Evolutionary conservation across 1,140 invertebrate species (phyloP), one percentile per base, ranked within the genome.

Genomic region (Meteorus sp.): DNA sequence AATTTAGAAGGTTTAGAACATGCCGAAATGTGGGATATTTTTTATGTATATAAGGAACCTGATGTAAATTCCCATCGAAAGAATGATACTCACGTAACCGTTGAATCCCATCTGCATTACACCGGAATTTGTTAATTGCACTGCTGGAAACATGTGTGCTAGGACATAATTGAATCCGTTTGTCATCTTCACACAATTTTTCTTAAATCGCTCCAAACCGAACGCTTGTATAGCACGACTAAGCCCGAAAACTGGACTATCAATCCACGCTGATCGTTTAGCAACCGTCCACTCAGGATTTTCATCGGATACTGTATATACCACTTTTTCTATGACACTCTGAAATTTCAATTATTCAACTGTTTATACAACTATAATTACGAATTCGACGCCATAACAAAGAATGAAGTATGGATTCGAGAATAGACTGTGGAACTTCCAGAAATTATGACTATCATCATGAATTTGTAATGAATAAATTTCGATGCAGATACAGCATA

Each of bases 251-350:
- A 96, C 86, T 73, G 91, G 88, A 11, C 92, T 95, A 65, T 92
- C 90, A 20, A 96, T 88, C 86, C 90, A 94, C 0, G 92, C 93
- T 1, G 88, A 86, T 56, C 93, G 83, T 35, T 86, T 79, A 6
- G 90, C 91, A 22, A 91, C 74, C 2, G 93, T 96, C 76, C 87
- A 88, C 6, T 85, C 83, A 6, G 84, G 80, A 70, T 91, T 88
- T 41, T 89, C 85, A 4, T 87, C 83, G 57, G 84, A 84, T 47
- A 84, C 83, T 59, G 79, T 82, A 67, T 96, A 97, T 13, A 91
- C 84, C 41, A 95, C 93, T 71, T 93, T 91, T 77, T 96, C 94
- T 31, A 91, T 87, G 0, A 96, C 85, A 76, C 86, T 92, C 93
- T 95, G 74, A 3, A 82, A 72, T 67, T 29, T 56, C n/a, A 62